Evolutionary conservation across 2,888 invertebrate genomes (phyloP).

Genomic region (Diadegma fenestrale): DNA sequence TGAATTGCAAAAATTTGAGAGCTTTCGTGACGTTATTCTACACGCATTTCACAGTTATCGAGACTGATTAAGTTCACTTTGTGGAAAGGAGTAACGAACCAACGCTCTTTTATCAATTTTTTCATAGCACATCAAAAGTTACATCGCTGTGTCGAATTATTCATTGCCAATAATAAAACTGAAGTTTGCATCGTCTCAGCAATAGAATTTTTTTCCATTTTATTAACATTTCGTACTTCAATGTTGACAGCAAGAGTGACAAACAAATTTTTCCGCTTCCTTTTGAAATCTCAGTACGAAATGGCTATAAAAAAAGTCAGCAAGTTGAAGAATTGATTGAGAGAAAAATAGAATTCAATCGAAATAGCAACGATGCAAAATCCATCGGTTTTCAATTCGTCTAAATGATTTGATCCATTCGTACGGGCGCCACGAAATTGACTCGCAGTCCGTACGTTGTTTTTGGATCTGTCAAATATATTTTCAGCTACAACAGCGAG

Average conservation of each 20-base stretch:
- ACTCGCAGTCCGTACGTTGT: conserved; percentile 20
- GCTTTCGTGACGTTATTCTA: too few species aligned
- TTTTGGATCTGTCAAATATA: conserved; percentile 12
- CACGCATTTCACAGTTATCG: conserved; percentile 4
- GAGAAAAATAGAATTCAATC: neutral
- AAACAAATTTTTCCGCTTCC: neutral
- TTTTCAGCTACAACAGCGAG: conserved; percentile 40
- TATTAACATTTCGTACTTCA: neutral
- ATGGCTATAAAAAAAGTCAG: neutral
- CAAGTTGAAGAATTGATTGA: neutral
- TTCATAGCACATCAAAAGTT: conserved; percentile 71
- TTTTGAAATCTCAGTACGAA: neutral
- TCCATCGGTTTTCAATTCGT: conserved; percentile 32
- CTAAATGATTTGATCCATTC: conserved; percentile 5
- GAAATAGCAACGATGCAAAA: neutral
- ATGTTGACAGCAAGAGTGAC: neutral
- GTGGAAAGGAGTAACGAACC: neutral
- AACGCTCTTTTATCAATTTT: conserved; percentile 23
- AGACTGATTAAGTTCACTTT: conserved; percentile 51
- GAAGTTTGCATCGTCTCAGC: neutral
- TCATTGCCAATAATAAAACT: neutral
- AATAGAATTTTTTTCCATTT: neutral
- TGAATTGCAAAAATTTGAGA: neutral
- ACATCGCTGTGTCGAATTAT: conserved; percentile 52
- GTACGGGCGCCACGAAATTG: conserved; percentile 24